Evolutionary conservation across 2,113 vertebrate species (phyloP).

Genomic region (Pterophyllum scalare): DNA sequence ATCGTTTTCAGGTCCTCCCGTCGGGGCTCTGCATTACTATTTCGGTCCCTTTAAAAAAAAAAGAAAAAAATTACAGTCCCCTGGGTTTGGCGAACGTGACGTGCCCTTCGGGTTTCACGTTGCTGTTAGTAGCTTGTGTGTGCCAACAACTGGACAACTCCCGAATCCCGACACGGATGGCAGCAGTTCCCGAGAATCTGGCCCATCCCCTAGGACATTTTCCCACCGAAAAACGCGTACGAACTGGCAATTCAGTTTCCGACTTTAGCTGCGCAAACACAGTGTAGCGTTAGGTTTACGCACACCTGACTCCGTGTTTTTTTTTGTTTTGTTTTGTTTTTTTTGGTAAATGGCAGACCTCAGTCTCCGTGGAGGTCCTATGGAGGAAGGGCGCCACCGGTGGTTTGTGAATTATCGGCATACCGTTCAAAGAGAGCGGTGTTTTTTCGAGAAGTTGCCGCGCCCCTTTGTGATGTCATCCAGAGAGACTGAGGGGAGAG

Average conservation of each 20-base stretch:
- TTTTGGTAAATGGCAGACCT: constrained; percentile 1
- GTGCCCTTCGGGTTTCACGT: constrained; percentile 6
- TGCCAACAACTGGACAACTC: constrained; percentile 58
- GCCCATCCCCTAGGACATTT: constrained; percentile 65
- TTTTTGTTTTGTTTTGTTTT: neutral
- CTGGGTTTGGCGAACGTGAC: neutral
- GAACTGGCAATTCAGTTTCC: constrained; percentile 41
- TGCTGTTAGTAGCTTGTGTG: constrained; percentile 7
- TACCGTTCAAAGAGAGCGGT: constrained; percentile 43
- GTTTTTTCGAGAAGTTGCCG: constrained; percentile 5
- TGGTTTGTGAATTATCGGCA: constrained; percentile 59
- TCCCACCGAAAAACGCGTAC: constrained; percentile 49
- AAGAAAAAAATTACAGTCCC: neutral
- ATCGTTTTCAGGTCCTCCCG: constrained; percentile 32
- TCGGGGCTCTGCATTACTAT: constrained; percentile 24
- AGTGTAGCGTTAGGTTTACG: constrained; percentile 49
- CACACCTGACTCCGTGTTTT: constrained; percentile 36
- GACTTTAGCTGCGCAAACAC: constrained; percentile 47
- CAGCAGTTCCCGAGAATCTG: constrained; percentile 49
- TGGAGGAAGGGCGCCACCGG: constrained; percentile 66
- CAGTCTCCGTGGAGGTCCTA: constrained; percentile 32
- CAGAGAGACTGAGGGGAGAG: neutral
- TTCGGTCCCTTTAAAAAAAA: neutral
- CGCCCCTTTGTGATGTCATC: constrained; percentile 12
- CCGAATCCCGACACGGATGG: constrained; percentile 45